Percentiles rank a stretch among this genome's conserved stretches.
These are phyloP conservation scores for Gonioctena quinquepunctata DNA, from an alignment of 1,140 invertebrate genomes.

Conservation along the genomic window DNA sequence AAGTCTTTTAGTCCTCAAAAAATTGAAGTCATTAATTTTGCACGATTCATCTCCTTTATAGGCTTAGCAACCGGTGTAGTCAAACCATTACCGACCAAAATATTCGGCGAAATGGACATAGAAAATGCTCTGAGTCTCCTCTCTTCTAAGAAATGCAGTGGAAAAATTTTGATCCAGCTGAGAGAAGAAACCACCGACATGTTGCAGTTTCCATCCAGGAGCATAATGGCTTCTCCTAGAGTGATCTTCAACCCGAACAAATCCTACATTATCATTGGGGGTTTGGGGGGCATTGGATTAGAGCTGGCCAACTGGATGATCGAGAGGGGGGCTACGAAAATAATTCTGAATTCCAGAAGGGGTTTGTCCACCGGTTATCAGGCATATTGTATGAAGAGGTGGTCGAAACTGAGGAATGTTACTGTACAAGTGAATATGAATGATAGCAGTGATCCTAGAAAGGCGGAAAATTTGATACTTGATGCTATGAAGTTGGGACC, in stretches of 20 bases:
- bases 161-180: conserved; percentile 91
- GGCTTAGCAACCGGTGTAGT: neutral
- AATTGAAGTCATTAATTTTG: no score
- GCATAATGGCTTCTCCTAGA: neutral
- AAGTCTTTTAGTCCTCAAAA: no score
- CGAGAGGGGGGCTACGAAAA: conserved; percentile 66
- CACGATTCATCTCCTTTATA: neutral
- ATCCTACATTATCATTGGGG: conserved; percentile 63
- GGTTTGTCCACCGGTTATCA: conserved; percentile 76
- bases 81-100: neutral
- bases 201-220: conserved; percentile 33
- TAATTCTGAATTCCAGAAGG: conserved; percentile 72
- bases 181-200: conserved; percentile 70
- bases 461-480: conserved; percentile 71
- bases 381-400: conserved; percentile 56
- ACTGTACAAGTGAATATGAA: conserved; percentile 72
- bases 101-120: neutral
- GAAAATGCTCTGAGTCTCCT: conserved; percentile 76
- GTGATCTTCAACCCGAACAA: conserved; percentile 19
- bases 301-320: conserved; percentile 79
- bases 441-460: conserved; percentile 65
- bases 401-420: conserved; percentile 64
- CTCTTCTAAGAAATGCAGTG: conserved; percentile 96
- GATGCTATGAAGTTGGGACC: conserved; percentile 72
- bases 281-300: conserved; percentile 81